Base-by-base conservation (phyloP, 2,888 invertebrate genomes). In the Drosophila birchii region DNA sequence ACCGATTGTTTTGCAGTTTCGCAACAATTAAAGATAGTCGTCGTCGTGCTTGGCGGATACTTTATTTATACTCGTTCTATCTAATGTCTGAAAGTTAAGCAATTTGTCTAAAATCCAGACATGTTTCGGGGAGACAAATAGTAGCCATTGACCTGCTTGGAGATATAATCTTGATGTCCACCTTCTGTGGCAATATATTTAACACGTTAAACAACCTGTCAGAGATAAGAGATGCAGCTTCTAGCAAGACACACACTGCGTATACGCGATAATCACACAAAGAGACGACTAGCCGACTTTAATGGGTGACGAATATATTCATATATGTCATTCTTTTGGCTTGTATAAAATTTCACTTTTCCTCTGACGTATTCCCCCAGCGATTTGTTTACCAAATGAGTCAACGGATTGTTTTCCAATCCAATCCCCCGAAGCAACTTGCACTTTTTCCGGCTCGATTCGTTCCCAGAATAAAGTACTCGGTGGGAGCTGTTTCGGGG, bases 311-410 rank as follows among this genome's bases (percentile, higher is more conserved):
- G 76, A 79, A 80, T 49, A 4, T 12, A n/a, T 29, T 29, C 26
- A 26, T 29, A 29, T 26, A 26, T 5, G 26, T 16, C 5, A 18
- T 18, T 51, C 14, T 34, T 78, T 67, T 39, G 53, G 78, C 58
- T 62, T 47, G 76, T 70, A 81, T 72, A 68, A 71, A 60, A 51
- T 70, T 84, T 84, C 86, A 86, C 83, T 84, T 84, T 84, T 88
- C 76, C 72, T 88, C 38, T 86, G 86, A 83, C 83, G 76, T 63
- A 63, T 54, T 57, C 55, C 34, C 26, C 45, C 43, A 51, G 23
- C 62, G 58, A 36, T 64, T 60, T 79, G 63, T 66, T 82, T 77
- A 45, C 58, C 53, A 47, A 79, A 58, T 80, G 80, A 80, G 47
- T 88, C 70, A 74, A 86, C 47, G 49, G 41, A 88, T 56, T 49